phyloP scores from a whole-genome alignment of 1,140 invertebrate genomes.

The Caerostris extrusa region DNA sequence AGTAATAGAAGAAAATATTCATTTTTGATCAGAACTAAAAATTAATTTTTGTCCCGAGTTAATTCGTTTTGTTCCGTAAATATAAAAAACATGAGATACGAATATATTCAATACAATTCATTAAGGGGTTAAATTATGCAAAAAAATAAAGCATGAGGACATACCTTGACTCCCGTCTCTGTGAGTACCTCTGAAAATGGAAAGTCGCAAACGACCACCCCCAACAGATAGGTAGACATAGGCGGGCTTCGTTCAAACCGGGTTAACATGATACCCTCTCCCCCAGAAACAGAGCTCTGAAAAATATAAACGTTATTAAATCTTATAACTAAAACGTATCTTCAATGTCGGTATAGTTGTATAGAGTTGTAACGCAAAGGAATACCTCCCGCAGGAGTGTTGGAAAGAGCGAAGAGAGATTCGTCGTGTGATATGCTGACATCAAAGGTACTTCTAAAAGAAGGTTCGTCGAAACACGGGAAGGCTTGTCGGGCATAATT shows the following conservation, averaged over 20 bases:
- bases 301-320: not conserved
- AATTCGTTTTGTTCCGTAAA: too few species aligned
- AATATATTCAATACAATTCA: not conserved
- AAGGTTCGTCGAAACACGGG: slow-evolving; percentile 97
- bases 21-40: too few species aligned
- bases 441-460: slow-evolving; percentile 91
- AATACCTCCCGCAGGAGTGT: slow-evolving; percentile 79
- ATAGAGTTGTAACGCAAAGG: not conserved
- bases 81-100: too few species aligned
- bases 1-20: too few species aligned
- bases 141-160: not conserved
- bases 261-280: slow-evolving; percentile 79
- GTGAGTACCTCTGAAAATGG: slow-evolving; percentile 80
- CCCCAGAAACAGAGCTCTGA: not conserved
- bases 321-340: not conserved
- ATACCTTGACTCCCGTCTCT: slow-evolving; percentile 80
- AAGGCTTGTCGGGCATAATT: slow-evolving; percentile 93
- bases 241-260: slow-evolving; percentile 89
- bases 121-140: not conserved
- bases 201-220: slow-evolving; percentile 96
- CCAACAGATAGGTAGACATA: slow-evolving; percentile 96
- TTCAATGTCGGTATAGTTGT: too few species aligned
- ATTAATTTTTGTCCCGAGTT: too few species aligned
- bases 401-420: slow-evolving; percentile 8
- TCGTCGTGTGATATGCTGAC: slow-evolving; percentile 21